phyloP scores from a whole-genome alignment of 2,888 invertebrate species.

The Hydroisotoma schaefferi region DNA sequence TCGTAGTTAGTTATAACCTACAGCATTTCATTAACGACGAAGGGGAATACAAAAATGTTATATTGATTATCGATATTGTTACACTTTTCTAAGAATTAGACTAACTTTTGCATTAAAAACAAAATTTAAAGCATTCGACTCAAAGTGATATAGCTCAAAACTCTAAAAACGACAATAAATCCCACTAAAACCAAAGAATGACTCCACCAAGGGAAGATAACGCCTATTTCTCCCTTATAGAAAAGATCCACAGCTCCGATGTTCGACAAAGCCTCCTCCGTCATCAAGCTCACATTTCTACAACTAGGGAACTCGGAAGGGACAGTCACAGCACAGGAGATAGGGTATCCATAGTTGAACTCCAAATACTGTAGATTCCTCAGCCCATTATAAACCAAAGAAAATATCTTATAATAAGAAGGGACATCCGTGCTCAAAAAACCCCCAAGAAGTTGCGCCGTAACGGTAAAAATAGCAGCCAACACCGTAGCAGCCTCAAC shows the following conservation, averaged over 20 bases:
- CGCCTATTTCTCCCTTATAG: slow-evolving; percentile 16
- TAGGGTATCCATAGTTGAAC: slow-evolving; percentile 65
- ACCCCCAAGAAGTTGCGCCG: slow-evolving; percentile 71
- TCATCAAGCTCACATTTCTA: not conserved
- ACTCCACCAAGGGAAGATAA: slow-evolving; percentile 32
- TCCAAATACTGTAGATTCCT: slow-evolving; percentile 76
- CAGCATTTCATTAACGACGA: not conserved
- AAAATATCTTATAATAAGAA: slow-evolving; percentile 67
- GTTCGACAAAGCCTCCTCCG: not conserved
- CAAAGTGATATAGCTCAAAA: slow-evolving; percentile 24
- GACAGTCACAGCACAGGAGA: slow-evolving; percentile 49
- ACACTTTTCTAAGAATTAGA: not conserved
- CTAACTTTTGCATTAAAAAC: not conserved
- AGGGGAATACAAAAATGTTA: no score
- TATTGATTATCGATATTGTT: not conserved
- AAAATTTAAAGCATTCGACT: slow-evolving; percentile 12
- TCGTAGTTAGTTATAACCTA: not conserved
- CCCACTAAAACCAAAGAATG: slow-evolving; percentile 27
- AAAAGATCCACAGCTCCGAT: slow-evolving; percentile 26
- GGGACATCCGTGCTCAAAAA: slow-evolving; percentile 71
- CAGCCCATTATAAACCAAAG: slow-evolving; percentile 74
- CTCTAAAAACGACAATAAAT: slow-evolving; percentile 22
- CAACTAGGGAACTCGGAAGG: slow-evolving; percentile 23
- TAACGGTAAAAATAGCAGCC: slow-evolving; percentile 70
- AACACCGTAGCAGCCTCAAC: slow-evolving; percentile 72